Evolutionary conservation across 2,888 invertebrate genomes (phyloP), one percentile per base, ranked within the genome.

Genomic region (Eupeodes luniger): DNA sequence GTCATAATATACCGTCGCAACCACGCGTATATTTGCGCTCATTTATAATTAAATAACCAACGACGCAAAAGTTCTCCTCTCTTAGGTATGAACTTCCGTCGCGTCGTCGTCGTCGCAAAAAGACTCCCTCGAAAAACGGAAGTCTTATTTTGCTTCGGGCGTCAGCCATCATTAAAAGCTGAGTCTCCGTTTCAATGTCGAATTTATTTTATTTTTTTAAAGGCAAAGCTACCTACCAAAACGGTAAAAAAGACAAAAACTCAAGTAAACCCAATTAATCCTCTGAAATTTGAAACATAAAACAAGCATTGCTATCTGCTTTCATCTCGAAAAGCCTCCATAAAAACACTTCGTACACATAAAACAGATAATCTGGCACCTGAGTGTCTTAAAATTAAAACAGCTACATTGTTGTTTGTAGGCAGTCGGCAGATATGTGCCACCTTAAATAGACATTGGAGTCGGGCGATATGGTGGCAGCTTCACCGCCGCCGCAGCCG

Each of bases 381-480:
- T 88, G 88, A 88, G 85, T 85, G 85, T 81, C 88, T 88, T 85
- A 88, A 85, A 88, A 88, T 88, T 88, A 88, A 88, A 88, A 88
- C 80, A 84, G 27, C 87, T 76, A 74, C 72, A 81, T 77, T 81
- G 72, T 78, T 72, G 49, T 62, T 44, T 49, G 69, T 14, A 55
- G 53, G 53, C 19, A 14, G 27, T 27, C 27, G 16, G n/a, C 5
- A 14, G 19, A 27, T 27, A 44, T 53, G 80, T 49, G 34, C 19
- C 55, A 70, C 14, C 70, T 69, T 36, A 53, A 53, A 69, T 53
- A 67, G 51, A 11, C n/a, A n/a, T 10, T 14, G 27, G 40, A 14
- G 62, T 27, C 12, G 47, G 47, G 10, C 10, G 47, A 7, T 4
- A 47, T 11, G 47, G 47, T 12, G 47, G 27, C 27, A 27, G 27